These are phyloP conservation scores for Limnephilus rhombicus DNA, from an alignment of 2,888 invertebrate species.

Conservation along the genomic window DNA sequence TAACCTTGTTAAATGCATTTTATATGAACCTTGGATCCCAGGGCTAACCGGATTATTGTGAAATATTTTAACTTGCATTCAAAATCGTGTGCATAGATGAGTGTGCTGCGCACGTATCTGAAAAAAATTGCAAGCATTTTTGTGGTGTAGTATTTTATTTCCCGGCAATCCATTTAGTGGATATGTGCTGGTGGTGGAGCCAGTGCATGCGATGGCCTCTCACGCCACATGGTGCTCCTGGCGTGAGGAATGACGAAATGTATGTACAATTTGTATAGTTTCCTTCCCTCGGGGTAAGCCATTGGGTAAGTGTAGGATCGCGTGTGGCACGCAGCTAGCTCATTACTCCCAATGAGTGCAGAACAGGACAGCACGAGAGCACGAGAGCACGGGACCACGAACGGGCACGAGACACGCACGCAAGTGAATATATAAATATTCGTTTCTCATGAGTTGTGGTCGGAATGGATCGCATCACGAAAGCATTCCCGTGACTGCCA, in stretches of 20 bases:
- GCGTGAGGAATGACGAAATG: background rate
- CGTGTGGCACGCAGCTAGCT: background rate
- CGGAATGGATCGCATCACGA: background rate
- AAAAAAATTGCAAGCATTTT: background rate
- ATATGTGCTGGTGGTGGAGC: background rate
- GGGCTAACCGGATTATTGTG: too few relatives aligned
- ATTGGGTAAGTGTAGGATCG: background rate
- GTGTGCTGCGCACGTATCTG: background rate
- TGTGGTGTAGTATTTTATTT: background rate
- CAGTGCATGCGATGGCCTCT: background rate
- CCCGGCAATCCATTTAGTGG: background rate
- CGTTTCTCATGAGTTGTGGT: background rate
- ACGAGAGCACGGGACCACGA: background rate
- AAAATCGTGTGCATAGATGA: too few relatives aligned
- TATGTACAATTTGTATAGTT: background rate
- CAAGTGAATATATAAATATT: background rate
- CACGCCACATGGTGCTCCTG: background rate
- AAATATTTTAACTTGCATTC: too few relatives aligned
- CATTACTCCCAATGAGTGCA: conserved; percentile 15
- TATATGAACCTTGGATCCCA: too few relatives aligned
- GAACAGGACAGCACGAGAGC: conserved; percentile 7
- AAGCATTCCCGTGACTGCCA: background rate
- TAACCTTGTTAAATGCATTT: too few relatives aligned
- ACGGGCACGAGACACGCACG: background rate
- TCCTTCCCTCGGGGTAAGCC: conserved; percentile 21